These are phyloP conservation scores for Premnoplex brunnescens DNA, from an alignment of 2,797 vertebrate genomes.

Conservation along the genomic window DNA sequence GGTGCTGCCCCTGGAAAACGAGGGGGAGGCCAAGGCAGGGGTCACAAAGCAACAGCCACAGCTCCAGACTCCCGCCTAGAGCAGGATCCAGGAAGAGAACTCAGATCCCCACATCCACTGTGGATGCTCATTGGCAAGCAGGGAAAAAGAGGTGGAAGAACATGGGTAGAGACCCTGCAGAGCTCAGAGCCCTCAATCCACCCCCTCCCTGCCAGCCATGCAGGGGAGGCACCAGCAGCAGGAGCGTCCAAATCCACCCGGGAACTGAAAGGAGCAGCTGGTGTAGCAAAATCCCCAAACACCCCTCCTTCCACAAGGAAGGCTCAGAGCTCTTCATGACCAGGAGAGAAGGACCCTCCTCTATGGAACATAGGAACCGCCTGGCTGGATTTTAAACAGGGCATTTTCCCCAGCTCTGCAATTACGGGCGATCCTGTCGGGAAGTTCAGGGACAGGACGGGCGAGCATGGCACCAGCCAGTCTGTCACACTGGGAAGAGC, in stretches of 20 bases:
- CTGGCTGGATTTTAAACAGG: not conserved
- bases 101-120: fast-evolving
- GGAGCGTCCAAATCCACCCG: not conserved
- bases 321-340: not conserved
- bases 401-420: not conserved
- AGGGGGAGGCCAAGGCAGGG: not conserved
- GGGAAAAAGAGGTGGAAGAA: not conserved
- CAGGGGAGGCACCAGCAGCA: not conserved
- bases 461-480: slow-evolving; percentile 31
- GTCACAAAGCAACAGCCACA: not conserved
- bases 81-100: not conserved
- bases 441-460: not conserved
- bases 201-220: not conserved
- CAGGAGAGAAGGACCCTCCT: fast-evolving
- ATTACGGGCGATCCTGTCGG: fast-evolving
- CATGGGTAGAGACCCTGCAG: not conserved
- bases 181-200: not conserved
- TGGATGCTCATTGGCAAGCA: fast-evolving
- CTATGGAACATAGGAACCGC: fast-evolving
- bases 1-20: fast-evolving
- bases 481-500: not conserved
- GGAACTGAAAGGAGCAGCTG: not conserved
- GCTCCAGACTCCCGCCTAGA: not conserved
- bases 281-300: fast-evolving
- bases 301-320: not conserved